Base-by-base conservation (phyloP, 2,797 vertebrate species). In the Hydrolagus colliei region DNA sequence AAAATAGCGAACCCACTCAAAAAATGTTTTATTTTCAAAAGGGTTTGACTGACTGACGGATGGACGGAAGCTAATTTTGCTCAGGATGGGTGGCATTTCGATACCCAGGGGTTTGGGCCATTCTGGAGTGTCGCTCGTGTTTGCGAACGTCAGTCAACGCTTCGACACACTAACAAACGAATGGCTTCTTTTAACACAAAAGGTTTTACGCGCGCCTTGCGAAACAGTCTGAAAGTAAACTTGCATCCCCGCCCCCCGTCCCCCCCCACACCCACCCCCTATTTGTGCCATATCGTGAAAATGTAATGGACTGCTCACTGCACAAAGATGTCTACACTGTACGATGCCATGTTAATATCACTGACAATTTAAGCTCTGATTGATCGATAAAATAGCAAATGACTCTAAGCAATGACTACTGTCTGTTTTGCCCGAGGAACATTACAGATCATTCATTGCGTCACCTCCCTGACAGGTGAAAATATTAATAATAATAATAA, bases 321-420 rank as follows among this genome's bases (percentile, higher is more conserved):
- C 77, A 79, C 77, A 80, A 14, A 77, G 65, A 14, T 65, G 27
- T 32, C 32, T 71, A 52, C 79, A 71, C 65, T 84, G 65, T 11
- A 68, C 63, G 35, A 27, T 14, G 16, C 9, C 27, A 32, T 13
- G 63, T 80, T 80, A 67, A 65, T 80, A 27, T 14, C 68, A 84
- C 11, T 52, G 16, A 84, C n/a, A 16, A 20, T 7, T 32, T 67
- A n/a, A 80, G 18, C 65, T 35, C 65, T n/a, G 79, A 68, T 11
- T 12, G 27, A 27, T 27, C 1, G 27, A 27, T 27, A 27, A 27
- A 27, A 27, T 27, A 27, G 27, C 27, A 27, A 27, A 27, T 27
- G 27, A 27, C 27, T 27, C 12, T 18, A 6, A 35, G 41, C 41
- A 6, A 52, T 52, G 41, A 52, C 41, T 52, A 52, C 6, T 52